Base-by-base conservation (phyloP, 2,113 vertebrate genomes). In the Puma concolor region DNA sequence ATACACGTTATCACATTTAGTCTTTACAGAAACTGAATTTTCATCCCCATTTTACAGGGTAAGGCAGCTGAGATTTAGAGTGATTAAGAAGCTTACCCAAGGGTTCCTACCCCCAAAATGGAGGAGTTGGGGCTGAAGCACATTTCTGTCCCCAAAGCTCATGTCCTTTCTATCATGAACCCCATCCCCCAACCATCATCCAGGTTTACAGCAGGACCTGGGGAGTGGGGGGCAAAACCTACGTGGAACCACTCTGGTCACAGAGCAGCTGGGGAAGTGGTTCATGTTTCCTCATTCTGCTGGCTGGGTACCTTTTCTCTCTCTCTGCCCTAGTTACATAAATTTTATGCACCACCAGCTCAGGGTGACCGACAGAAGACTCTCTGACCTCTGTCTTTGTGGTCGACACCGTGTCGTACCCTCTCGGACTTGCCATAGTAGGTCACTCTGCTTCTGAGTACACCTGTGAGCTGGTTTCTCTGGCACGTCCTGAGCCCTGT, bases 21-120 rank as follows among this genome's bases (percentile, higher is more conserved):
- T 77, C 57, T 91, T 88, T 57, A 95, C 16, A 50, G 60, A 90
- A 90, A 27, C 54, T 38, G 27, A 44, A 88, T 31, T 66, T 82
- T 82, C n/a, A 86, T 36, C 44, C 60, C 90, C 52, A 23, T 44
- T 57, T 64, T 93, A 38, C 13, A 91, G 69, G 85, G 93, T 63
- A 77, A 93, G 60, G 36, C 82, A 72, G 41, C 57, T 86, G 67
- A 89, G 27, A 69, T 64, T 76, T 52, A 84, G 96, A 57, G 54
- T 64, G 38, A 12, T 69, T 38, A 76, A 94, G 60, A 93, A 96
- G 71, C 44, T 95, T 94, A 60, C 50, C 63, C 69, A 87, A 87
- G 27, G 9, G 81, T 94, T 90, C 41, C n/a, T 21, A 31, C 0
- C 10, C 48, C 29, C 9, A 15, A 33, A 71, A 33, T 93, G 88